phyloP scores from a whole-genome alignment of 2,113 vertebrate species.

The Phalacrocorax pelagicus region DNA sequence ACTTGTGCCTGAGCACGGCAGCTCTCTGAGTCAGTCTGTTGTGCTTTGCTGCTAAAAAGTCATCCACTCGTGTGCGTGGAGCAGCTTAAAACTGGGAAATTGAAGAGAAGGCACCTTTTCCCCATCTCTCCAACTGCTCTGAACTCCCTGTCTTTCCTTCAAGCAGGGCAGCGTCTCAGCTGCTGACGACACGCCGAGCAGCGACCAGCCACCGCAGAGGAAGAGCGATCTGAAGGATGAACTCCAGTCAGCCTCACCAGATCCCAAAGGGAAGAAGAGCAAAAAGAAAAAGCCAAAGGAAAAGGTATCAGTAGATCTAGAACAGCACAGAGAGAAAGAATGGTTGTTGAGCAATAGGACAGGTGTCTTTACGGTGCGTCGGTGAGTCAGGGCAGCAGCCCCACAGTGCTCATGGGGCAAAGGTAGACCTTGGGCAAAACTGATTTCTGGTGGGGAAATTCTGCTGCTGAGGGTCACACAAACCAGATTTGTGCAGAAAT shows the following conservation, averaged over 20 bases:
- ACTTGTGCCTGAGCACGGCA: neutral
- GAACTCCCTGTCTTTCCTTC: neutral
- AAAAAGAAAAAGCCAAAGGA: slow-evolving; percentile 81
- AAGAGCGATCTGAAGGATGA: slow-evolving; percentile 66
- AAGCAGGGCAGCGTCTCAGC: slow-evolving; percentile 87
- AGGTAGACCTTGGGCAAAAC: neutral
- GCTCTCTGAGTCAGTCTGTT: neutral
- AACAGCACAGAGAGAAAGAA: neutral
- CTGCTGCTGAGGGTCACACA: neutral
- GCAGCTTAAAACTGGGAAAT: neutral
- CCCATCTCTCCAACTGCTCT: neutral
- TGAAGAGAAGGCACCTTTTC: neutral
- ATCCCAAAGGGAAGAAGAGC: slow-evolving; percentile 69
- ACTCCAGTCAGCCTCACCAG: slow-evolving; percentile 55
- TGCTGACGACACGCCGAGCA: slow-evolving; percentile 88
- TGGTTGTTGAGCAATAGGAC: neutral
- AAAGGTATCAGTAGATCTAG: slow-evolving; percentile 76
- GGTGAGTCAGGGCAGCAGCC: neutral
- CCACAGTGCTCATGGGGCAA: neutral
- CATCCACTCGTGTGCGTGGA: neutral
- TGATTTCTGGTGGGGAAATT: neutral
- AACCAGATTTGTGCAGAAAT: neutral
- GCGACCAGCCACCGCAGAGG: slow-evolving; percentile 75
- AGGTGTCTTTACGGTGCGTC: neutral
- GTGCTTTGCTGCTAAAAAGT: neutral